phyloP scores from a whole-genome alignment of 2,888 invertebrate genomes.

The Perdita meconis region DNA sequence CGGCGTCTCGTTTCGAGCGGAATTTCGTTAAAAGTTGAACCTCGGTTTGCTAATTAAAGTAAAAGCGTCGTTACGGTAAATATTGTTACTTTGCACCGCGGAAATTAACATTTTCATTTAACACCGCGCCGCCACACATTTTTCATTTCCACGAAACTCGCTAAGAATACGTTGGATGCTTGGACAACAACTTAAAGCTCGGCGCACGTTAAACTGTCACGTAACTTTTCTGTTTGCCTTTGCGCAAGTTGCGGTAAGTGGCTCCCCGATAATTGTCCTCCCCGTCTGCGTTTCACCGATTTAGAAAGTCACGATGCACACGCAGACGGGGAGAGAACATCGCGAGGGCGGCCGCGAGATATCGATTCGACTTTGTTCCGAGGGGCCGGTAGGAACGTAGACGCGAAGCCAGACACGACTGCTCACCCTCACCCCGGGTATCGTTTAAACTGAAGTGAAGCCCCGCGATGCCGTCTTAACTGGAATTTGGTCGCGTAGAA shows the following conservation, averaged over 20 bases:
- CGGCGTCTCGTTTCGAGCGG: background rate
- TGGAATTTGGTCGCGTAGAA: constrained; percentile 53
- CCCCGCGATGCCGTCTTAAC: constrained; percentile 58
- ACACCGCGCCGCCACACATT: background rate
- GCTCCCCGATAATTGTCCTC: constrained; percentile 38
- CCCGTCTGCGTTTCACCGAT: constrained; percentile 17
- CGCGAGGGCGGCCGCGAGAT: constrained; percentile 29
- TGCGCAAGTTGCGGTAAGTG: too few relatives aligned
- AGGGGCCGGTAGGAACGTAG: constrained; percentile 34
- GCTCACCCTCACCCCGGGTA: constrained; percentile 28
- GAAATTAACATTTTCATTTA: background rate
- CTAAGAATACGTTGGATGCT: background rate
- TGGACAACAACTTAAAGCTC: background rate
- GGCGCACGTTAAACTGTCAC: too few relatives aligned
- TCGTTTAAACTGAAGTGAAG: constrained; percentile 56
- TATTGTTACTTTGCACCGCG: background rate
- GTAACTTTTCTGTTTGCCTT: too few relatives aligned
- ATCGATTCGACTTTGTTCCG: constrained; percentile 61
- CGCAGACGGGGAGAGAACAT: constrained; percentile 4
- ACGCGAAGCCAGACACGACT: constrained; percentile 64
- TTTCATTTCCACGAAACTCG: background rate
- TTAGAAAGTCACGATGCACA: constrained; percentile 8
- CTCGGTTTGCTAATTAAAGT: constrained; percentile 5
- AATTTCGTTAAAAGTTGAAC: background rate
- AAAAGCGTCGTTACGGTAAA: background rate